Evolutionary conservation across 1,140 invertebrate genomes (phyloP).

Genomic region (Drosophila pandora): DNA sequence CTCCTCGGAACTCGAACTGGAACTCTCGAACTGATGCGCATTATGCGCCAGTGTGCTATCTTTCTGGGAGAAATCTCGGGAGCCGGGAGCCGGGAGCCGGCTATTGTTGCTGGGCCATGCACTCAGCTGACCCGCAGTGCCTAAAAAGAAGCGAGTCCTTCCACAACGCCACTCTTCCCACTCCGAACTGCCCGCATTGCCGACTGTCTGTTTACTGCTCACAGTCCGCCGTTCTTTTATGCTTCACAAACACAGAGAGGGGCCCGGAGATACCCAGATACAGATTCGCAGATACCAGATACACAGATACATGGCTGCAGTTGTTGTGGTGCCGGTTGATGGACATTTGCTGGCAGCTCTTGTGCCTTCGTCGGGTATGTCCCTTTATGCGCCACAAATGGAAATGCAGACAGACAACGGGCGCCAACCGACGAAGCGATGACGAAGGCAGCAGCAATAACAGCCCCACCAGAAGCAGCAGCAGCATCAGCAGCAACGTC

Average conservation of each 20-base stretch:
- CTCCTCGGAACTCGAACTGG: background rate
- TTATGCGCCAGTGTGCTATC: slow-evolving; percentile 57
- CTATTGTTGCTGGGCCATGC: slow-evolving; percentile 47
- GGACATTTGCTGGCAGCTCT: slow-evolving; percentile 80
- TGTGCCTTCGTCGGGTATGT: slow-evolving; percentile 58
- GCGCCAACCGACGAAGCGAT: slow-evolving; percentile 59
- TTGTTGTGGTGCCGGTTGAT: slow-evolving; percentile 54
- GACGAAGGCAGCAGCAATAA: slow-evolving; percentile 17
- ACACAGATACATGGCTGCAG: slow-evolving; percentile 27
- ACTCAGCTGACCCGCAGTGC: slow-evolving; percentile 71
- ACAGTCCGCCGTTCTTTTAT: slow-evolving; percentile 51
- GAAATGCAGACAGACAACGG: slow-evolving; percentile 81
- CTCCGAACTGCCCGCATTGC: slow-evolving; percentile 37
- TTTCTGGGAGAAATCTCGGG: slow-evolving; percentile 18
- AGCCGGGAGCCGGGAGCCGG: slow-evolving; percentile 6
- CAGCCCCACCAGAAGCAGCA: slow-evolving; percentile 19
- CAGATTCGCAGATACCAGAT: slow-evolving; percentile 6
- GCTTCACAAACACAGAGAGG: slow-evolving; percentile 29
- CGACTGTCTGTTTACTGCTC: slow-evolving; percentile 17
- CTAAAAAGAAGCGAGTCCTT: slow-evolving; percentile 20
- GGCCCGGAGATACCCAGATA: slow-evolving; percentile 15
- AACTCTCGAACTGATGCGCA: slow-evolving; percentile 28
- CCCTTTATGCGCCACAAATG: slow-evolving; percentile 80
- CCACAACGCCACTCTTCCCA: background rate
- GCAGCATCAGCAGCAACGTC: slow-evolving; percentile 44